These are phyloP conservation scores for Tridacna crocea DNA, from an alignment of 2,888 invertebrate species.

Conservation along the genomic window DNA sequence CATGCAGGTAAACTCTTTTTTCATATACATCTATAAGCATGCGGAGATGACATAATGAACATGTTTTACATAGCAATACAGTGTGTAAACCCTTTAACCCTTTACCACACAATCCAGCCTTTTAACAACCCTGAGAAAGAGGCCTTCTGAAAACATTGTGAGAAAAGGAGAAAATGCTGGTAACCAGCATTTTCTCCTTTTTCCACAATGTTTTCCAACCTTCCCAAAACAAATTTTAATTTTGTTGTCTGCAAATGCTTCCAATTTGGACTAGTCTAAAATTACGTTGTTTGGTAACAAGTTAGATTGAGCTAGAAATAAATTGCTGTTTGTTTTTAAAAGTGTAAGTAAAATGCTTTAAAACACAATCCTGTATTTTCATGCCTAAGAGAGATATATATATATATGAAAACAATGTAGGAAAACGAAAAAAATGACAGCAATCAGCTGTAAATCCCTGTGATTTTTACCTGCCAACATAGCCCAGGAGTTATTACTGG, in stretches of 20 bases:
- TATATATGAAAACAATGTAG: no score
- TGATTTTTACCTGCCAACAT: slow-evolving; percentile 60
- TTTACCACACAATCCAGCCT: background rate
- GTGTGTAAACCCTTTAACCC: background rate
- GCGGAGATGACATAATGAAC: background rate
- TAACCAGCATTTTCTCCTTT: background rate
- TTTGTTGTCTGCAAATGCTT: background rate
- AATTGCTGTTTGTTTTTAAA: no score
- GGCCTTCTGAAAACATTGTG: background rate
- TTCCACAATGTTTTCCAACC: background rate
- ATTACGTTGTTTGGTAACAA: no score
- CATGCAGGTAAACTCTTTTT: background rate
- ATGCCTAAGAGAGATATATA: no score
- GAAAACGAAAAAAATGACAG: no score
- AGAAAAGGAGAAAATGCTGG: background rate
- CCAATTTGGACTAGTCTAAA: background rate
- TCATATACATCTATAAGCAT: background rate
- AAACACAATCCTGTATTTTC: no score
- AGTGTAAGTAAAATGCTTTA: no score
- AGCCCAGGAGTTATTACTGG: slow-evolving; percentile 66
- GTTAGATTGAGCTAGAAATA: no score
- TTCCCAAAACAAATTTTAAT: background rate
- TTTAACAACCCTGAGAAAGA: background rate
- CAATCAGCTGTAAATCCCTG: no score
- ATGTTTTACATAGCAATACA: background rate